Evolutionary conservation across 2,113 vertebrate species (phyloP).

Genomic region (Nestor notabilis): DNA sequence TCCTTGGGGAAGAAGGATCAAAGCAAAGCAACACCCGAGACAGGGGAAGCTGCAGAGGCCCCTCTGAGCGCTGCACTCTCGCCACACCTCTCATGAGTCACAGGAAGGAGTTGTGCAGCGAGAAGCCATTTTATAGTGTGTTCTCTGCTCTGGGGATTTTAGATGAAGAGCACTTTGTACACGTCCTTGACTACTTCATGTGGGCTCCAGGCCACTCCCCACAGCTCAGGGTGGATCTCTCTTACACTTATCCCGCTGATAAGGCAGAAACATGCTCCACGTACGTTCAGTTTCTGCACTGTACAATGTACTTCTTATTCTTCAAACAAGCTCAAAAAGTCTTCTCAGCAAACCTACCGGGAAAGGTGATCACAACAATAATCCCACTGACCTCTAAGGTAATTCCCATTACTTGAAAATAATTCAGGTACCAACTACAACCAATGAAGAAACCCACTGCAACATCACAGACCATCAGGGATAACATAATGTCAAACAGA

Average conservation of each 20-base stretch:
- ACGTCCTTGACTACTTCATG: background rate
- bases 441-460: background rate
- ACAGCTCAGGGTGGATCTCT: background rate
- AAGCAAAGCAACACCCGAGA: background rate
- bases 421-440: background rate
- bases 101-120: background rate
- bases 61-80: background rate
- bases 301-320: background rate
- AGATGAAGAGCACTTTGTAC: background rate
- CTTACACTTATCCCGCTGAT: background rate
- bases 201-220: background rate
- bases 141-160: background rate
- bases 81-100: conserved; percentile 7
- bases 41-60: background rate
- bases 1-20: background rate
- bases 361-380: background rate
- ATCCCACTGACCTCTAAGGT: background rate
- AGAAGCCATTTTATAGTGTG: background rate
- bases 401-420: background rate
- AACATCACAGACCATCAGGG: background rate
- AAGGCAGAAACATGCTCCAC: background rate
- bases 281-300: background rate
- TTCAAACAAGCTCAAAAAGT: background rate
- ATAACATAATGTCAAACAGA: background rate
- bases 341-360: background rate